Evolutionary conservation across 2,888 invertebrate species (phyloP).

Genomic region (Andricus curvator): DNA sequence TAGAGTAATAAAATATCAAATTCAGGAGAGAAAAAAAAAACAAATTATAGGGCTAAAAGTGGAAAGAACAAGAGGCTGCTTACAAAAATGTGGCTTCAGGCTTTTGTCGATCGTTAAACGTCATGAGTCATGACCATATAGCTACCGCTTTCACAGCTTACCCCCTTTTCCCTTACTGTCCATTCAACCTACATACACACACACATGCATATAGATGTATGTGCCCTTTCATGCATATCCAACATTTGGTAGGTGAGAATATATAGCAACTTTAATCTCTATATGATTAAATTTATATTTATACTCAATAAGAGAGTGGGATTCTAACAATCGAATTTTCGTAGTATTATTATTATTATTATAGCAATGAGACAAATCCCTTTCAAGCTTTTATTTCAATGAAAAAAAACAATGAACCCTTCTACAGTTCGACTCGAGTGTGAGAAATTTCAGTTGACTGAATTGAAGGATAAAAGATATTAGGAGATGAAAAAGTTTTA

Average conservation of each 20-base stretch:
- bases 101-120: slow-evolving; percentile 41
- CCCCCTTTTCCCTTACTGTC: slow-evolving; percentile 13
- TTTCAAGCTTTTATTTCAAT: not conserved
- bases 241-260: slow-evolving; percentile 12
- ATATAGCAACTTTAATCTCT: slow-evolving; percentile 16
- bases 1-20: slow-evolving; percentile 14
- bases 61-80: slow-evolving; percentile 17
- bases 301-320: slow-evolving; percentile 21
- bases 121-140: slow-evolving; percentile 30
- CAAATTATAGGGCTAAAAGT: slow-evolving; percentile 16
- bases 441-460: not conserved
- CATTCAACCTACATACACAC: slow-evolving; percentile 25
- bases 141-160: slow-evolving; percentile 26
- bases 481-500: not conserved
- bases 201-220: not conserved
- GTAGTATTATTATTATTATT: too few relatives aligned
- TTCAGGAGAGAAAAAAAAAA: slow-evolving; percentile 12
- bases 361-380: too few relatives aligned
- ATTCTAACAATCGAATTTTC: not conserved
- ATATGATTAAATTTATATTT: not conserved
- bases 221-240: not conserved
- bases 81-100: slow-evolving; percentile 35
- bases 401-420: not conserved
- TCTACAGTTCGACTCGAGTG: not conserved
- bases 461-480: not conserved